phyloP scores from a whole-genome alignment of 2,888 invertebrate species.

The Ornithoptera priamus region DNA sequence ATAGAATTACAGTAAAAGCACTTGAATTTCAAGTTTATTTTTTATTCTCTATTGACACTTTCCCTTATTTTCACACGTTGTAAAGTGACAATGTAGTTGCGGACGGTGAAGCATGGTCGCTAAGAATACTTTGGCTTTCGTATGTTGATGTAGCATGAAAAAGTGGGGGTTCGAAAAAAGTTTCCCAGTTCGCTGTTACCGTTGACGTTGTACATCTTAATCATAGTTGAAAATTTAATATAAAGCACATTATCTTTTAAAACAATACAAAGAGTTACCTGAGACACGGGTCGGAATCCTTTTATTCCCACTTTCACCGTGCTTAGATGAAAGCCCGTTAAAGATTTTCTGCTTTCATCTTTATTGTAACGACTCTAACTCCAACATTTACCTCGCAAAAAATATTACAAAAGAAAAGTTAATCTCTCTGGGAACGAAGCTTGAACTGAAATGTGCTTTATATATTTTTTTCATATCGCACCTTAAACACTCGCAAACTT shows the following conservation, averaged over 20 bases:
- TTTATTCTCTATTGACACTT: no score
- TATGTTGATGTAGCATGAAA: no score
- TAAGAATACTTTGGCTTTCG: no score
- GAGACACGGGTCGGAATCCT: conserved; percentile 2
- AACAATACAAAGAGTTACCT: not conserved
- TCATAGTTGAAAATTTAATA: not conserved
- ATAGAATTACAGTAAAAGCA: no score
- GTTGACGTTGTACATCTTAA: not conserved
- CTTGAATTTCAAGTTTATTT: no score
- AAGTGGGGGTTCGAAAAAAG: no score
- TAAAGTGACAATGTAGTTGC: no score
- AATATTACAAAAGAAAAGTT: conserved; percentile 26
- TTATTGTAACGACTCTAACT: conserved; percentile 26
- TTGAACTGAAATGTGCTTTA: conserved; percentile 13
- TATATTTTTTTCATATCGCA: conserved; percentile 11
- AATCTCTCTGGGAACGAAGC: conserved; percentile 21
- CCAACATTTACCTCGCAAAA: conserved; percentile 18
- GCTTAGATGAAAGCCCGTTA: conserved; percentile 17
- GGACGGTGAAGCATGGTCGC: no score
- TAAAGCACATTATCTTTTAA: not conserved
- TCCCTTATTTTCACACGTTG: no score
- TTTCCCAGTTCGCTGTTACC: no score
- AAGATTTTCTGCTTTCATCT: conserved; percentile 23
- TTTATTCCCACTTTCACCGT: not conserved
- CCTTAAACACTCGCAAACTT: conserved; percentile 6